Base-by-base conservation (phyloP, 2,113 vertebrate genomes). In the Indri indri region DNA sequence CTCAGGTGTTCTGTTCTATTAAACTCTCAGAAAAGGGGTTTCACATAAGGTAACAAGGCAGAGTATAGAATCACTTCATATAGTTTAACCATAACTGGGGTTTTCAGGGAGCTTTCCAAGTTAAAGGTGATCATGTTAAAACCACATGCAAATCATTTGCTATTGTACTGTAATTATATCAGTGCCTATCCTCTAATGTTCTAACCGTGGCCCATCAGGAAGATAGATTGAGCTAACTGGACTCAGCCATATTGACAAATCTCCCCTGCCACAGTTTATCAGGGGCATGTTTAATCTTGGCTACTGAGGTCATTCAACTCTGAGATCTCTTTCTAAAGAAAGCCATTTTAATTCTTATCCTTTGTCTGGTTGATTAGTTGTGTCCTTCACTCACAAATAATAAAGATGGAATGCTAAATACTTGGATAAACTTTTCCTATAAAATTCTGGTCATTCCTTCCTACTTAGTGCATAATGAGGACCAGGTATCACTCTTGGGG, bases 311-410 rank as follows among this genome's bases (percentile, higher is more conserved):
- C 59, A 95, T 82, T 94, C 73, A 68, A 79, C 42, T 71, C 47
- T 77, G 50, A 34, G 30, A 25, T 83, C 20, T 95, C 73, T 86
- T 93, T 65, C 45, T 77, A 84, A 96, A 95, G n/a, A 84, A 88
- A 91, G 77, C 61, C 74, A 73, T 76, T 96, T 90, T 93, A 84
- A 91, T 86, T 86, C 71, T 65, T 80, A 79, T 76, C 73, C 83
- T 96, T 91, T 83, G 7, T 91, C 82, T 65, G 7, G 47, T 52
- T 91, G 68, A 95, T 95, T 52, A 92, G 82, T 37, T 52, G 74
- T 70, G 66, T 79, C 84, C 40, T 95, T 94, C 47, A 57, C 52
- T 95, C 59, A 95, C 66, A 96, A 92, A 91, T 82, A 97, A 95
- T 82, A 40, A 94, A 73, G 88, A 88, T 4, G 86, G 37, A 89